phyloP scores from a whole-genome alignment of 2,113 vertebrate species.

The Phasianus colchicus region DNA sequence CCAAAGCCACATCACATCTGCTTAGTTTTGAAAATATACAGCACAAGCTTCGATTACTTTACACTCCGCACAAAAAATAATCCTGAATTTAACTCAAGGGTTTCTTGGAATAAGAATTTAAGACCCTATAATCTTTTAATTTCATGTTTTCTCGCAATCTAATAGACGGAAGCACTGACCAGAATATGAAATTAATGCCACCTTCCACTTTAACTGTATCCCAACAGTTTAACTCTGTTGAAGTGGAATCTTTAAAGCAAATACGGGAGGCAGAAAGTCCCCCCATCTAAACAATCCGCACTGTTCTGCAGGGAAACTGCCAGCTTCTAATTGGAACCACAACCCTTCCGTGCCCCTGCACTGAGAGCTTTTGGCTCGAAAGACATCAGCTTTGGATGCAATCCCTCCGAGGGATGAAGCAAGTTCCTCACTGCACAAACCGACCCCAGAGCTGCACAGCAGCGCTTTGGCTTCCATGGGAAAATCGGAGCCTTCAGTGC shows the following conservation, averaged over 20 bases:
- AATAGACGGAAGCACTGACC: slow-evolving; percentile 8
- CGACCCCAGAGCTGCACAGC: accelerated
- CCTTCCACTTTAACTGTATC: background rate
- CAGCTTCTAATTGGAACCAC: slow-evolving; percentile 75
- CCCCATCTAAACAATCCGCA: slow-evolving; percentile 63
- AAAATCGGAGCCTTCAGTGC: background rate
- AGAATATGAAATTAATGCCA: slow-evolving; percentile 37
- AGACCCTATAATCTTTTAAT: slow-evolving; percentile 61
- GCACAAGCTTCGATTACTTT: slow-evolving; percentile 62
- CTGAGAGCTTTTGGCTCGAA: slow-evolving; percentile 46
- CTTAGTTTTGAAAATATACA: slow-evolving; percentile 70
- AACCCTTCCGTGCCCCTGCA: slow-evolving; percentile 42
- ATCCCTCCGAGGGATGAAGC: slow-evolving; percentile 31
- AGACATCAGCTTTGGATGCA: background rate
- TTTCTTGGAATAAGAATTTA: slow-evolving; percentile 57
- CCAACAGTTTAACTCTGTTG: background rate
- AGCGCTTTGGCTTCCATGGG: background rate
- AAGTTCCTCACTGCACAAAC: background rate
- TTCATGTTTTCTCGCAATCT: slow-evolving; percentile 37
- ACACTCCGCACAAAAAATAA: slow-evolving; percentile 61
- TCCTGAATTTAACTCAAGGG: slow-evolving; percentile 56
- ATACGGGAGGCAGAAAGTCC: slow-evolving; percentile 54
- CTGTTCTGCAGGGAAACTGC: slow-evolving; percentile 66
- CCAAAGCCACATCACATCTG: slow-evolving; percentile 67
- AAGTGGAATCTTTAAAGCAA: slow-evolving; percentile 46